Evolutionary conservation across 2,888 invertebrate species (phyloP), one percentile per base, ranked within the genome.

Genomic region (Pemphredon lugubris): DNA sequence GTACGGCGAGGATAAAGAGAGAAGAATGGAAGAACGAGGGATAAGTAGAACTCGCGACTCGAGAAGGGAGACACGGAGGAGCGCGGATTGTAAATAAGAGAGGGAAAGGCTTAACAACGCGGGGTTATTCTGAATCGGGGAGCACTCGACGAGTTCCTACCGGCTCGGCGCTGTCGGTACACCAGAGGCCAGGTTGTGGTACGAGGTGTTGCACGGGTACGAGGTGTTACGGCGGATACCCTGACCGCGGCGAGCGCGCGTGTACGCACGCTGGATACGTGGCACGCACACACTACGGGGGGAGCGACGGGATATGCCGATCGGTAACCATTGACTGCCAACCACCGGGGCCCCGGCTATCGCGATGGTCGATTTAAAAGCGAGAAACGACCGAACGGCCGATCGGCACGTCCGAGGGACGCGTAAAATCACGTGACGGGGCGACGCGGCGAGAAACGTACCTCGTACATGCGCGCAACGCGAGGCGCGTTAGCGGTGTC

Each of bases 111-210:
- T 32, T n/a, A 58, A 30, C 48, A 50, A 55, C 44, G 44, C 58
- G 16, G 50, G 57, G 69, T 73, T 69, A 64, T 75, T 73, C 61
- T 40, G 64, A 67, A 61, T 67, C 67, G 58, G 37, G 48, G 9
- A 59, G 47, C 53, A 32, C 50, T 63, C 48, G 53, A 48, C 66
- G 59, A 54, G 65, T 58, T 59, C 58, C 69, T 69, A 23, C 48
- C 53, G 59, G 39, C 30, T 70, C 20, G 66, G n/a, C 13, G 48
- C 60, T 53, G 74, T 55, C 59, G 65, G 61, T 54, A 32, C 42
- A 67, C 42, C 32, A 54, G 34, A 47, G 60, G 57, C 48, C 58
- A 39, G 55, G 57, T 60, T 65, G 53, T 53, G 60, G 37, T 58
- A 67, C 67, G 61, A 67, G 59, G 57, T 61, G 61, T 61, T 61